These are phyloP conservation scores for Cyanoliseus patagonus DNA, from an alignment of 2,113 vertebrate genomes.

Conservation along the genomic window DNA sequence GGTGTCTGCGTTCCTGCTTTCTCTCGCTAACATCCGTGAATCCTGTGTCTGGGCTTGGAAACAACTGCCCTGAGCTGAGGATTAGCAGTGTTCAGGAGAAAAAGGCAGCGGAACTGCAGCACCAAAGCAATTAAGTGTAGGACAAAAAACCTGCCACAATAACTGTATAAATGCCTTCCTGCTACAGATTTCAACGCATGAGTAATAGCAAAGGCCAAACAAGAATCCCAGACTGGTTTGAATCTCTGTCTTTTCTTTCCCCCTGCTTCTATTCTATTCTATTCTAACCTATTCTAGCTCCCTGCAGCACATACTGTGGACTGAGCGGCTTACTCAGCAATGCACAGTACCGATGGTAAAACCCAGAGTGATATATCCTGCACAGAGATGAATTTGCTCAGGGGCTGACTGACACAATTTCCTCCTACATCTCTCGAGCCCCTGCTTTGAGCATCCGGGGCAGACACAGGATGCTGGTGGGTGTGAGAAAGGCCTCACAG, in stretches of 20 bases:
- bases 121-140: not conserved
- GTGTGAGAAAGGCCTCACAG: slow-evolving; percentile 33
- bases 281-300: not conserved
- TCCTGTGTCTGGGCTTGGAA: slow-evolving; percentile 24
- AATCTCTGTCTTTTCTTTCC: not conserved
- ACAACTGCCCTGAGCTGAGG: not conserved
- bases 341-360: not conserved
- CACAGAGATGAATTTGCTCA: not conserved
- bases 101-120: not conserved
- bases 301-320: not conserved
- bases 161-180: not conserved
- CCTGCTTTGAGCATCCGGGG: not conserved
- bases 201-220: not conserved
- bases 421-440: not conserved
- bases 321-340: rapidly evolving
- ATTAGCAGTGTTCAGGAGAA: not conserved
- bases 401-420: not conserved
- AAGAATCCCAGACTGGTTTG: not conserved
- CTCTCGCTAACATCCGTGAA: not conserved
- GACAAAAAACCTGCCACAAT: not conserved
- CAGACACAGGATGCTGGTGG: slow-evolving; percentile 53
- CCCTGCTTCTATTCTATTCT: not conserved
- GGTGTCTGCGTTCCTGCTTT: too few relatives aligned
- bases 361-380: not conserved
- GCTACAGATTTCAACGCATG: not conserved